A percentile compares a stretch with the other conserved stretches of the same genome.
These are phyloP conservation scores for Bryconaethiops microstoma DNA, from an alignment of 2,797 vertebrate genomes.

Conservation along the genomic window DNA sequence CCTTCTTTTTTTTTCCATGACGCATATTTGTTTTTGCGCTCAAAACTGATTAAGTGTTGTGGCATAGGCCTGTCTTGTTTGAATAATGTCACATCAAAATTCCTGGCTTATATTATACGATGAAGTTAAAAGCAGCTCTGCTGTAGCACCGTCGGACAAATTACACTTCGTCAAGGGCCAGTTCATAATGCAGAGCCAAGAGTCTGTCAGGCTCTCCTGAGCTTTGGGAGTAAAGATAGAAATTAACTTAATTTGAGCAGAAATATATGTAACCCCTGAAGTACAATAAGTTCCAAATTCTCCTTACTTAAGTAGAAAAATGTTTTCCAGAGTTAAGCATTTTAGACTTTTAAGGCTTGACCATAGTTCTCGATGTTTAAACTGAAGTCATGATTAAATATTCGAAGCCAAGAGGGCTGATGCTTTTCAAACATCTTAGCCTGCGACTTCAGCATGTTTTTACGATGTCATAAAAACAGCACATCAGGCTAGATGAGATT, in stretches of 20 bases:
- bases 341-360: background rate
- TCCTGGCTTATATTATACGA: constrained; percentile 15
- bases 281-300: background rate
- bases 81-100: constrained; percentile 37
- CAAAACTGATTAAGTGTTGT: constrained; percentile 71
- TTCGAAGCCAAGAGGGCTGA: constrained; percentile 60
- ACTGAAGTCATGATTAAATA: background rate
- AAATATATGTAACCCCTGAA: background rate
- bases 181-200: background rate
- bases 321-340: background rate
- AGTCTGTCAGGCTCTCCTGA: background rate
- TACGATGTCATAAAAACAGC: constrained; percentile 70
- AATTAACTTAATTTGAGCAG: background rate
- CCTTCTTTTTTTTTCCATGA: constrained; percentile 25
- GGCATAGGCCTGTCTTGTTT: constrained; percentile 50
- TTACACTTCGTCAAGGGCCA: constrained; percentile 1
- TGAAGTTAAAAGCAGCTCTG: constrained; percentile 15
- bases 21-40: constrained; percentile 57
- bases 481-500: constrained; percentile 68
- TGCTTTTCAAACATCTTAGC: constrained; percentile 65
- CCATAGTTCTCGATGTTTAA: background rate
- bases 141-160: constrained; percentile 3
- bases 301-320: background rate
- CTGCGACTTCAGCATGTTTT: constrained; percentile 72
- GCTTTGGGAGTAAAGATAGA: background rate